Base-by-base conservation (phyloP, 2,888 invertebrate species). In the Leptura quadrifasciata region DNA sequence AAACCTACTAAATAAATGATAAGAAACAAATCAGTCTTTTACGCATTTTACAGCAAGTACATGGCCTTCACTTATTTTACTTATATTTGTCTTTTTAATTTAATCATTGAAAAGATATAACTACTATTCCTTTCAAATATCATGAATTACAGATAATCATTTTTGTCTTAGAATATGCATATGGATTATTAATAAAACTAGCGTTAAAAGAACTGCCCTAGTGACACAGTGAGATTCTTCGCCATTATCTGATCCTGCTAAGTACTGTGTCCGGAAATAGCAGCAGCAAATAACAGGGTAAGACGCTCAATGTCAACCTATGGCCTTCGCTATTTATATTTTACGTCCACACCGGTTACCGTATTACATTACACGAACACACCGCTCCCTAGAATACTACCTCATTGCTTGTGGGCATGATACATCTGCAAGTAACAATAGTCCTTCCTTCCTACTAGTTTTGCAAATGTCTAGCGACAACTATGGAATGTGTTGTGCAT, bases 291-390 rank as follows among this genome's bases (percentile, higher is more conserved):
- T 82, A 69, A 78, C 79, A 86, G 88, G 87, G 86, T 86, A 85
- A 87, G 86, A 87, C 85, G 85, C 86, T 88, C 88, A 88, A 88
- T 88, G 88, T 88, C 88, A 86, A 83, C 82, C 79, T 77, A 80
- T 87, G 87, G 84, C 88, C 88, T 88, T 88, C 88, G 84, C 84
- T 86, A 85, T 86, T 86, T 86, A 86, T 82, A 82, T 81, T 76
- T 78, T 73, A 76, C 76, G 58, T 77, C 74, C 73, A 75, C 79
- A 75, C 75, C 76, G 75, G 81, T 78, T 81, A 76, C 78, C 75
- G 78, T 77, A 76, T 79, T 75, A 67, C 74, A 70, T 76, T 77
- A 74, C 73, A 58, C 64, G 68, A 75, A 60, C 70, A 27, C 64
- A 76, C 79, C 79, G 76, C 79, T 79, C 79, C 77, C 75, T 79